These are phyloP conservation scores for Psilopsiagon aymara DNA, from an alignment of 2,113 vertebrate genomes.

Conservation along the genomic window DNA sequence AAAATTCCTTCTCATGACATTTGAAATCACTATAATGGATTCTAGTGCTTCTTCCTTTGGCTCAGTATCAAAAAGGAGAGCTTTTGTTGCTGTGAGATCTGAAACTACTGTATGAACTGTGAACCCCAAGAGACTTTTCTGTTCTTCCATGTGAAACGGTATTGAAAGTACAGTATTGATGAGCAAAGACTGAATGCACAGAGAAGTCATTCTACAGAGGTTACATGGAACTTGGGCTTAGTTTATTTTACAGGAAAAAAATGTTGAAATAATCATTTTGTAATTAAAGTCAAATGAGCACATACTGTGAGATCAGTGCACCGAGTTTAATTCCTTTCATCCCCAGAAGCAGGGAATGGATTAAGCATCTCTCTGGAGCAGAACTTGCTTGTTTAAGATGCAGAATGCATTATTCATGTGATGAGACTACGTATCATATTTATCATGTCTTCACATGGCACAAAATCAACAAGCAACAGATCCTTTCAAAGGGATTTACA, in stretches of 20 bases:
- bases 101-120: not conserved
- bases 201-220: not conserved
- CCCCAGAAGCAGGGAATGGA: conserved; percentile 45
- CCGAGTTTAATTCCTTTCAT: conserved; percentile 65
- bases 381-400: conserved; percentile 61
- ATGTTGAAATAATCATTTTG: conserved; percentile 48
- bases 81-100: not conserved
- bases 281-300: conserved; percentile 65
- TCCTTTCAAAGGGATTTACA: conserved; percentile 43
- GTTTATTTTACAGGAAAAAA: conserved; percentile 41
- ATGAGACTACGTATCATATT: conserved; percentile 64
- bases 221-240: not conserved
- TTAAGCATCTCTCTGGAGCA: conserved; percentile 64
- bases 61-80: not conserved
- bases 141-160: conserved; percentile 6
- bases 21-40: not conserved
- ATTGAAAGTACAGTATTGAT: conserved; percentile 7
- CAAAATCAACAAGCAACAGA: conserved; percentile 49
- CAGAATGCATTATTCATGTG: conserved; percentile 70
- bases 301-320: conserved; percentile 62
- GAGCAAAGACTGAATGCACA: not conserved
- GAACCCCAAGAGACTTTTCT: not conserved
- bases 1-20: not conserved
- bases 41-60: not conserved
- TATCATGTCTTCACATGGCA: conserved; percentile 52